A percentile compares a stretch with the other conserved stretches of the same genome.
Evolutionary conservation across 2,888 invertebrate species (phyloP).

Genomic region (Lordiphosa andalusiaca): DNA sequence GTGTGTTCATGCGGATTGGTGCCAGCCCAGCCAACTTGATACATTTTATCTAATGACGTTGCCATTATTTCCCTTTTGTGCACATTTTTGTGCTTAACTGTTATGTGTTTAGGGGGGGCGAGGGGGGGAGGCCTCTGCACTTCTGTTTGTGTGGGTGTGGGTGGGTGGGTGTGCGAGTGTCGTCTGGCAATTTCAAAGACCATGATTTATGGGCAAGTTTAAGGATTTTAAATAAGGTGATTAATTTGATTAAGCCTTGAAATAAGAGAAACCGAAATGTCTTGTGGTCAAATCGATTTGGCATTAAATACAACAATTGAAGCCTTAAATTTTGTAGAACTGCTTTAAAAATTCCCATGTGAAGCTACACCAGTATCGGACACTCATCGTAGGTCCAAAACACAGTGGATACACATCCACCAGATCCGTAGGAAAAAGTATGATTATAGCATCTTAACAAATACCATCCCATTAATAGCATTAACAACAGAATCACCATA

Average conservation of each 20-base stretch:
- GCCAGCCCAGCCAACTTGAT: constrained; percentile 2
- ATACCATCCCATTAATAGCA: constrained; percentile 14
- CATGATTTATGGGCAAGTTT: constrained; percentile 27
- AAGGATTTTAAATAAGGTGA: constrained; percentile 33
- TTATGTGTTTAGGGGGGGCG: not conserved
- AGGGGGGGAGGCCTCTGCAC: too few relatives aligned
- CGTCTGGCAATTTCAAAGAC: constrained; percentile 15
- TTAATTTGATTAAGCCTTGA: constrained; percentile 18
- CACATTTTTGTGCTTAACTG: constrained; percentile 25
- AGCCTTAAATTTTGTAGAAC: too few relatives aligned
- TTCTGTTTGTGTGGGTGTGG: not conserved
- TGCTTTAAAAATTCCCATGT: too few relatives aligned
- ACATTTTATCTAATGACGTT: constrained; percentile 39
- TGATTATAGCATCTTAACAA: constrained; percentile 40
- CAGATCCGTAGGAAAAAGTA: constrained; percentile 34
- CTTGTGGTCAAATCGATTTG: too few relatives aligned
- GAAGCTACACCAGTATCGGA: constrained; percentile 1
- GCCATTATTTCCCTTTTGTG: constrained; percentile 35
- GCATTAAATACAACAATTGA: too few relatives aligned
- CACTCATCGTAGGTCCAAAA: constrained; percentile 38
- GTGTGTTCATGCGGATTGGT: not conserved
- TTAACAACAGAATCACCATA: not conserved
- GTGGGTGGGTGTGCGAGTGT: not conserved
- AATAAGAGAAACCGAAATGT: constrained; percentile 13
- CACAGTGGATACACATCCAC: constrained; percentile 32